A percentile compares a stretch with the other conserved stretches of the same genome.
Conservation (phyloP, 2,797 vertebrate species). For the Masticophis lateralis region DNA sequence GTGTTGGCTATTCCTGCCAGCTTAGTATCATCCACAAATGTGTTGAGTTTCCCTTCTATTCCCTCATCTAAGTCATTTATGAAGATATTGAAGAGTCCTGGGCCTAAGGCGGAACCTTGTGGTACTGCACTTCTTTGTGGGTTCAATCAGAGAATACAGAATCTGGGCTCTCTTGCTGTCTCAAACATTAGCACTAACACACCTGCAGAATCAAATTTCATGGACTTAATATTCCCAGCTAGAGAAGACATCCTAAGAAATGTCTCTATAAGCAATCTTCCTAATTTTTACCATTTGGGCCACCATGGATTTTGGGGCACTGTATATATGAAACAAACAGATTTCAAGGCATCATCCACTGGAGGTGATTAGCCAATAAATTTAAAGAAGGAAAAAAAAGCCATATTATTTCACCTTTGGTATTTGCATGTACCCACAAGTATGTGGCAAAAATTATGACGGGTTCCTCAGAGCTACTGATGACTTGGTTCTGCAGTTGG, state of each 20-base stretch:
- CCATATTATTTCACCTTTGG: neutral
- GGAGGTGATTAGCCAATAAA: neutral
- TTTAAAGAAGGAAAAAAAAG: neutral
- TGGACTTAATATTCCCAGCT: neutral
- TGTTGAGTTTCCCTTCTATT: too few relatives aligned
- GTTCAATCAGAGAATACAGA: neutral
- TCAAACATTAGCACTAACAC: neutral
- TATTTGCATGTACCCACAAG: neutral
- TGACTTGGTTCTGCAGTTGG: too few relatives aligned
- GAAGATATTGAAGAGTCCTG: too few relatives aligned
- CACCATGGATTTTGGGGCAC: neutral
- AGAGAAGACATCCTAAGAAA: neutral
- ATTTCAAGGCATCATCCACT: neutral
- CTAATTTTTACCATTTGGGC: neutral
- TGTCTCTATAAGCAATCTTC: neutral
- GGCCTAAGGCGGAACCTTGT: too few relatives aligned
- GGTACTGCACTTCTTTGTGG: too few relatives aligned
- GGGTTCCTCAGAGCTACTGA: neutral
- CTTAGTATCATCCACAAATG: too few relatives aligned
- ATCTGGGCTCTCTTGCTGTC: neutral
- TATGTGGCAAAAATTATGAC: neutral
- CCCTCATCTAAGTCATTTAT: too few relatives aligned
- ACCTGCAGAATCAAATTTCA: neutral
- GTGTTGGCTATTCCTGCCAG: too few relatives aligned
- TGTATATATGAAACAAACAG: neutral